Percentiles rank a stretch among this genome's conserved stretches.
Evolutionary conservation across 30 jellyfish, hydroid and myxozoan genomes (phyloP).

Genomic region (Cassiopea andromeda): DNA sequence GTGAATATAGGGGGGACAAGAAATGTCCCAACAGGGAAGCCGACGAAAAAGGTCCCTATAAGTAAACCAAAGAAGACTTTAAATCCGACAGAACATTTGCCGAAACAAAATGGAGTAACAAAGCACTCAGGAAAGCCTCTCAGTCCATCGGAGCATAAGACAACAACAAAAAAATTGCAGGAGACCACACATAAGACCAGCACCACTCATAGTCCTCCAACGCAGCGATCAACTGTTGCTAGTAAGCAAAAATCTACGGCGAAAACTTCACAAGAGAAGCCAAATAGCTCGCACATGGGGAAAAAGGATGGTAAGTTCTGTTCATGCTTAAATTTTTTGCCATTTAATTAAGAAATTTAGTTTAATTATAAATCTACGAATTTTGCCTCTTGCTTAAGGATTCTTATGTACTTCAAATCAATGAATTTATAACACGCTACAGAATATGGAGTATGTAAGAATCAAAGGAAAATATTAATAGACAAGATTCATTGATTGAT

Average conservation of each 20-base stretch:
- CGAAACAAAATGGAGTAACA: background rate
- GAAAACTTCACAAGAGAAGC: background rate
- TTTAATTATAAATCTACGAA: too few relatives aligned
- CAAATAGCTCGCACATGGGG: background rate
- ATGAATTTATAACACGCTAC: too few relatives aligned
- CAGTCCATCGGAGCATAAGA: background rate
- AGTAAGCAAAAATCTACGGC: background rate
- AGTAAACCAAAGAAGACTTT: slow-evolving; percentile 10
- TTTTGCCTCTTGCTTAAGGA: too few relatives aligned
- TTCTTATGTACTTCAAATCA: too few relatives aligned
- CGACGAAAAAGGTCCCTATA: slow-evolving; percentile 9
- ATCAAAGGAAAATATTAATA: too few relatives aligned
- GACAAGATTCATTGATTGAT: too few relatives aligned
- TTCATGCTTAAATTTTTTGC: too few relatives aligned
- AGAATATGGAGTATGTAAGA: too few relatives aligned
- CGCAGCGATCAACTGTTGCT: background rate
- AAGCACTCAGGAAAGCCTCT: slow-evolving; percentile 17
- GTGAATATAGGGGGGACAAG: background rate
- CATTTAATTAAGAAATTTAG: too few relatives aligned
- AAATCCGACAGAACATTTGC: slow-evolving; percentile 9
- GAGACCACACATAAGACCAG: background rate
- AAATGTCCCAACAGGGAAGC: slow-evolving; percentile 21
- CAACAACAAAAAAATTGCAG: background rate
- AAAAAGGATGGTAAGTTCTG: background rate
- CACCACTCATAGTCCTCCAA: background rate